Conservation (phyloP, 2,113 vertebrate species). For the Pluvialis apricaria region DNA sequence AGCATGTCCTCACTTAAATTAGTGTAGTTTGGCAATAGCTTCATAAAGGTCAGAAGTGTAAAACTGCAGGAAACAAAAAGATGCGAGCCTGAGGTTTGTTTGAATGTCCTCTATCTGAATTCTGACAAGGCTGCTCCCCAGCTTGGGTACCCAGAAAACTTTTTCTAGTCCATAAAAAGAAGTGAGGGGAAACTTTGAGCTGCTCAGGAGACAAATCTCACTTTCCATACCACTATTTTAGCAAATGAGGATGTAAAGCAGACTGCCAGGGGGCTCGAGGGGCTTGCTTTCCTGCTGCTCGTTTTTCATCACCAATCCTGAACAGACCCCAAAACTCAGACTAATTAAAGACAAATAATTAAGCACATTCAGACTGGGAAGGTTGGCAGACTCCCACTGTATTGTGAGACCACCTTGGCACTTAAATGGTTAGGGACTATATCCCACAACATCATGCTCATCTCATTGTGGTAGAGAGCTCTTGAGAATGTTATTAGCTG, state of each 20-base stretch:
- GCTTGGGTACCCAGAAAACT: background rate
- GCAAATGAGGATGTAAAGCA: background rate
- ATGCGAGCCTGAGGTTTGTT: background rate
- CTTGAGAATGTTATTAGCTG: constrained; percentile 99
- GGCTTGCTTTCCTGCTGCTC: constrained; percentile 24
- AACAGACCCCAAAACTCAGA: constrained; percentile 69
- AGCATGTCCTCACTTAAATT: background rate
- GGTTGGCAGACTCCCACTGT: constrained; percentile 70
- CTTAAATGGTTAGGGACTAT: constrained; percentile 86
- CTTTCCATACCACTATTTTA: background rate
- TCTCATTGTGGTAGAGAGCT: constrained; percentile 98
- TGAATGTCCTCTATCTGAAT: background rate
- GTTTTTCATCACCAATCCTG: constrained; percentile 57
- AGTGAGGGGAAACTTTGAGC: background rate
- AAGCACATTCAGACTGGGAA: constrained; percentile 68
- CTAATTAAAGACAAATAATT: constrained; percentile 80
- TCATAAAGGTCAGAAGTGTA: background rate
- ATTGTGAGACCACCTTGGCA: constrained; percentile 84
- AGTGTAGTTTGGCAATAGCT: background rate
- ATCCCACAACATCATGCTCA: constrained; percentile 91
- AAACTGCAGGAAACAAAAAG: background rate
- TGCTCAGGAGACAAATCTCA: background rate
- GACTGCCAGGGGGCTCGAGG: background rate
- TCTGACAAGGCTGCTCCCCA: background rate
- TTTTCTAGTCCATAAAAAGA: background rate